phyloP scores from a whole-genome alignment of 2,888 invertebrate genomes.

The Limnephilus marmoratus region DNA sequence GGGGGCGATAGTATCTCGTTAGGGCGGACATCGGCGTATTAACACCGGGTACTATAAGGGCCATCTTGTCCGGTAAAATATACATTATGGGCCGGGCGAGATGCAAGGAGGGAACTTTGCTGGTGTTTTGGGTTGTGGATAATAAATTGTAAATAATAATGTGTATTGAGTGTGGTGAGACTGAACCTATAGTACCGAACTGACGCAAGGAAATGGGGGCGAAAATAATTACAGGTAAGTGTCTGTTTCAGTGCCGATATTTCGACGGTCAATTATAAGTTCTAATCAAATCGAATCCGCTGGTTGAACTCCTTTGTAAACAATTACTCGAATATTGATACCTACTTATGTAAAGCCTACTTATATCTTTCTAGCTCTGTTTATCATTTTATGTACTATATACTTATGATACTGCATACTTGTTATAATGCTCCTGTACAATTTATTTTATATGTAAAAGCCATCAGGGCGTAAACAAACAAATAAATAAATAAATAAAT shows the following conservation, averaged over 20 bases:
- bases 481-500: too few species aligned
- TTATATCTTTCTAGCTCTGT: too few species aligned
- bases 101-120: background rate
- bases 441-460: too few species aligned
- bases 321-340: too few species aligned
- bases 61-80: conserved; percentile 33
- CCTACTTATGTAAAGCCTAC: too few species aligned
- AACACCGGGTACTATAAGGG: background rate
- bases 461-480: too few species aligned
- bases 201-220: background rate
- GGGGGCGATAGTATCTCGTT: conserved; percentile 30
- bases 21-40: conserved; percentile 16
- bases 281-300: too few species aligned
- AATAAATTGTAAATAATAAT: background rate
- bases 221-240: background rate
- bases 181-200: background rate
- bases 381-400: too few species aligned
- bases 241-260: background rate
- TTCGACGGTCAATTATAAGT: background rate
- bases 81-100: conserved; percentile 7
- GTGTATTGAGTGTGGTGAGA: background rate
- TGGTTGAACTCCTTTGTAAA: too few species aligned
- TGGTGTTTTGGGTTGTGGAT: background rate
- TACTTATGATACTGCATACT: too few species aligned
- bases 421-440: too few species aligned